Conservation (phyloP, 2,113 vertebrate genomes). For the Chloropsis cyanopogon region DNA sequence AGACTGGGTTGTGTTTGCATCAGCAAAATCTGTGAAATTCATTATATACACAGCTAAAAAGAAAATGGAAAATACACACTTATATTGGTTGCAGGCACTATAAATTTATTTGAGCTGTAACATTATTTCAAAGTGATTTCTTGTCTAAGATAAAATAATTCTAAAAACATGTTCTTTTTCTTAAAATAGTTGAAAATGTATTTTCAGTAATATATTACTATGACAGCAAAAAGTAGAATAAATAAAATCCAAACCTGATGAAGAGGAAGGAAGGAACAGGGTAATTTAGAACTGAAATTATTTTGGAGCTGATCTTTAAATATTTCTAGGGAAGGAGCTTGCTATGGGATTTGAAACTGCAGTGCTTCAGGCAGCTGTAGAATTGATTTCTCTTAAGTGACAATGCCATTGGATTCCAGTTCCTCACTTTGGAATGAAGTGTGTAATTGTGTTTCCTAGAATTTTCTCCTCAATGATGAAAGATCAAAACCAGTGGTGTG, state of each 20-base stretch:
- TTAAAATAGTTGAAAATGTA: background rate
- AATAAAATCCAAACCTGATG: background rate
- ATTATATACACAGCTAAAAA: background rate
- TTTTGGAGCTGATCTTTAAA: background rate
- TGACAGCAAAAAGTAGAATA: background rate
- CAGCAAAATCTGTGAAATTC: background rate
- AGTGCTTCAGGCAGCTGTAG: background rate
- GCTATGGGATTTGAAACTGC: background rate
- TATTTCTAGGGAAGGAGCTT: background rate
- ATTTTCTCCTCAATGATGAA: background rate
- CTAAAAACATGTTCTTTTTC: background rate
- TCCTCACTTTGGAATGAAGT: background rate
- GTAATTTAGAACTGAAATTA: background rate
- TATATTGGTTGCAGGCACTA: background rate
- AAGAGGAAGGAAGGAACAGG: background rate
- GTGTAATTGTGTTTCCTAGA: background rate
- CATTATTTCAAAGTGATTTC: background rate
- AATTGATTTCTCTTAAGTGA: background rate
- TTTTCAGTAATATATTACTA: background rate
- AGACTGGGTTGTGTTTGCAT: background rate
- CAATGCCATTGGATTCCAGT: background rate
- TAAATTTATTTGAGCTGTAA: background rate
- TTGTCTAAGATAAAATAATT: background rate
- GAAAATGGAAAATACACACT: background rate
- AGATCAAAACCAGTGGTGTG: background rate